These are phyloP conservation scores for Apteryx mantelli DNA, from an alignment of 2,113 vertebrate species.

Conservation along the genomic window DNA sequence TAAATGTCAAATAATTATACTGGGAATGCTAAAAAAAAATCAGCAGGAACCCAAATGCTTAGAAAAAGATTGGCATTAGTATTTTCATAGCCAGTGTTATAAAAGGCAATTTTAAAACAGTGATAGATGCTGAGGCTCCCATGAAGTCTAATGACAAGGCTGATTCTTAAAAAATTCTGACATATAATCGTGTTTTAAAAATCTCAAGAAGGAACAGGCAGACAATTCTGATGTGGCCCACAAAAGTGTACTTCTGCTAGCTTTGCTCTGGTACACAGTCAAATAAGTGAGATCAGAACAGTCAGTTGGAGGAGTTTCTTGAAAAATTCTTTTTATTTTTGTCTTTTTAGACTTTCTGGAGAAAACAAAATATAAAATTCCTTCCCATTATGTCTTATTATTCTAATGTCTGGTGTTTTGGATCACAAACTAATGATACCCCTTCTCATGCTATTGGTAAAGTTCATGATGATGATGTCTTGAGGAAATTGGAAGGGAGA, in stretches of 20 bases:
- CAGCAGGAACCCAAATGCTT: constrained; percentile 69
- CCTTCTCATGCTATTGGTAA: not conserved
- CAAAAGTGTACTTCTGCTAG: not conserved
- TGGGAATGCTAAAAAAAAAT: constrained; percentile 70
- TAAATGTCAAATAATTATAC: constrained; percentile 75
- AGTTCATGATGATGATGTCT: not conserved
- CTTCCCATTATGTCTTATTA: not conserved
- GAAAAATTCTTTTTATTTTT: not conserved
- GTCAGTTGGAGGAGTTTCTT: not conserved
- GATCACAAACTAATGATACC: not conserved
- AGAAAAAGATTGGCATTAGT: constrained; percentile 66
- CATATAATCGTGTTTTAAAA: constrained; percentile 21
- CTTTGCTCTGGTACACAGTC: not conserved
- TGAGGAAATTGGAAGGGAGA: not conserved
- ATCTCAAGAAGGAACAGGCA: not conserved
- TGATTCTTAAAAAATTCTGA: constrained; percentile 33
- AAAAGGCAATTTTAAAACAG: constrained; percentile 44
- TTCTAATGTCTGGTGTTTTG: not conserved
- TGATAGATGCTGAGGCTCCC: constrained; percentile 37
- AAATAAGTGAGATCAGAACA: not conserved
- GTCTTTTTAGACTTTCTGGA: not conserved
- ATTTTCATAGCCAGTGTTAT: constrained; percentile 57
- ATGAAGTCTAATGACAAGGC: constrained; percentile 41
- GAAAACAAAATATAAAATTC: not conserved
- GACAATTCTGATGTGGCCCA: not conserved